Evolutionary conservation across 2,113 vertebrate genomes (phyloP).

Genomic region (Junco hyemalis): DNA sequence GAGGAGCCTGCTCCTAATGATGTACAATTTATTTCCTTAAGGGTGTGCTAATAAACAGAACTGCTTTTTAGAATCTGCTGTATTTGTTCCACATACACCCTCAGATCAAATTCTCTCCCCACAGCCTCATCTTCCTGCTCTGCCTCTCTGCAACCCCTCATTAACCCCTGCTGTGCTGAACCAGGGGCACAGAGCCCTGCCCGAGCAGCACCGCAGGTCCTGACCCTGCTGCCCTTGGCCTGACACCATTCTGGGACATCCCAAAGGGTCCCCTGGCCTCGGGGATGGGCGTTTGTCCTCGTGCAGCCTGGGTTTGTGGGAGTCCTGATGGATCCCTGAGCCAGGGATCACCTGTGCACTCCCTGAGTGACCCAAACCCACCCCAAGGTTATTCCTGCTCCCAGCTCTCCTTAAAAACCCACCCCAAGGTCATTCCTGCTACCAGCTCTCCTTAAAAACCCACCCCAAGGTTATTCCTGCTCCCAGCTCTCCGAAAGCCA

Average conservation of each 20-base stretch:
- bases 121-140: neutral
- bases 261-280: neutral
- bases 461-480: too few species aligned
- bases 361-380: neutral
- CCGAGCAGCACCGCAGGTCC: fast-evolving
- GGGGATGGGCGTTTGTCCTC: fast-evolving
- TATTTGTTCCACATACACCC: neutral
- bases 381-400: fast-evolving
- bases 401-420: fast-evolving
- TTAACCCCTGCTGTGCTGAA: fast-evolving
- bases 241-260: neutral
- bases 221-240: neutral
- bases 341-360: fast-evolving
- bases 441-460: too few species aligned
- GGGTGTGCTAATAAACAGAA: constrained; percentile 29
- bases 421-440: too few species aligned
- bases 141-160: neutral
- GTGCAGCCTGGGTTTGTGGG: fast-evolving
- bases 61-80: neutral
- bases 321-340: fast-evolving
- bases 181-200: fast-evolving
- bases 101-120: neutral
- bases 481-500: neutral
- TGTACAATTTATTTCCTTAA: neutral
- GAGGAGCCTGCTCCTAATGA: neutral